Evolutionary conservation across 2,888 invertebrate species (phyloP).

Genomic region (Scaptomyza tumidula): DNA sequence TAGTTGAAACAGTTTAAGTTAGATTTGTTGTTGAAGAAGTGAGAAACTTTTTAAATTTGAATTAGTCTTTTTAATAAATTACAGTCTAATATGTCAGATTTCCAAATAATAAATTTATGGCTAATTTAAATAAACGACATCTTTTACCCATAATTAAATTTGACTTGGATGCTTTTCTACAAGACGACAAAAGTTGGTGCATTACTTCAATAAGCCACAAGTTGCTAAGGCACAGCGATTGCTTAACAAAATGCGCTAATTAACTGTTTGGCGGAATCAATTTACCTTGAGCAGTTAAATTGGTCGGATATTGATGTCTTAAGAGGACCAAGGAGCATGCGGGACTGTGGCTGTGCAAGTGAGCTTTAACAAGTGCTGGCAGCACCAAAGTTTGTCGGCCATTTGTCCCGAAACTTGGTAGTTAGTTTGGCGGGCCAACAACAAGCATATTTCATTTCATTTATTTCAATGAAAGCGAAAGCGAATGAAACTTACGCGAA

Average conservation of each 20-base stretch:
- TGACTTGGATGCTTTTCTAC: too few relatives aligned
- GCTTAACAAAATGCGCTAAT: conserved; percentile 36
- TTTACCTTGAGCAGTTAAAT: conserved; percentile 44
- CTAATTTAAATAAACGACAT: not conserved
- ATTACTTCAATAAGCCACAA: conserved; percentile 1
- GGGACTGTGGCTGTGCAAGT: conserved; percentile 6
- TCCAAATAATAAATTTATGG: too few relatives aligned
- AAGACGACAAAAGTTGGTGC: not conserved
- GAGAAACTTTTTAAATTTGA: too few relatives aligned
- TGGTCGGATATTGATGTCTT: conserved; percentile 58
- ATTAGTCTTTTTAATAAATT: too few relatives aligned
- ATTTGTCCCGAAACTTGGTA: conserved; percentile 44
- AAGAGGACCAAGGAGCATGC: conserved; percentile 19
- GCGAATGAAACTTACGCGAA: conserved; percentile 67
- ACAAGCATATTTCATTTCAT: conserved; percentile 48
- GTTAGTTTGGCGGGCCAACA: conserved; percentile 18
- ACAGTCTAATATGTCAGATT: too few relatives aligned
- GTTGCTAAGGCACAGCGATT: not conserved
- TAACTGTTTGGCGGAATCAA: conserved; percentile 45
- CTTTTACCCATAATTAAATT: not conserved
- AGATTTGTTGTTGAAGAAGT: too few relatives aligned
- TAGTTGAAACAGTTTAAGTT: not conserved
- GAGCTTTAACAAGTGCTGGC: conserved; percentile 35
- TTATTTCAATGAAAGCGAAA: conserved; percentile 34
- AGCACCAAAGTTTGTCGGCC: conserved; percentile 37